Base-by-base conservation (phyloP, 2,113 vertebrate genomes). In the Rhizomys pruinosus region DNA sequence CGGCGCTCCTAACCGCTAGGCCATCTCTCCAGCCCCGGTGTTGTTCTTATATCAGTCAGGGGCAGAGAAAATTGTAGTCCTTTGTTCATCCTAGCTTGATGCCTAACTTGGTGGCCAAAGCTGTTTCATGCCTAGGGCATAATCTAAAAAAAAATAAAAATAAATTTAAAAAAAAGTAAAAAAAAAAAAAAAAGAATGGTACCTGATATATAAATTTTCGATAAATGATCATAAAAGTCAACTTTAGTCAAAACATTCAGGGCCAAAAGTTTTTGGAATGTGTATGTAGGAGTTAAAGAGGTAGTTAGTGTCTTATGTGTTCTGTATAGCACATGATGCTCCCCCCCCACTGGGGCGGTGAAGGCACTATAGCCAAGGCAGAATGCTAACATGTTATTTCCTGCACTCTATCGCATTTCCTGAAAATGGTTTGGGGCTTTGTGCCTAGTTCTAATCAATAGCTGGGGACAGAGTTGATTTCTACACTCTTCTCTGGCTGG, bases 401-500 rank as follows among this genome's bases (percentile, higher is more conserved):
- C 7, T 4, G 23, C 0, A 79, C 39, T 55, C 57, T 69, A n/a
- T 52, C 84, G 74, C 2, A 82, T 5, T 72, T 93, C 59, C 5
- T 59, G 57, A 89, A 73, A 80, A 80, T 78, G 81, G n/a, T 63
- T 27, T 78, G 61, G 66, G 37, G 52, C n/a, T 89, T 57, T 89
- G 39, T 87, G 71, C 68, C 76, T 87, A 63, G 27, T 79, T 95
- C 91, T 96, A 64, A 94, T 39, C 73, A 71, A 92, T 7, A 92
- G 47, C 23, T 89, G 16, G 81, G 16, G 78, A 93, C 5, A 82
- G 42, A 93, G 74, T 0, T 84, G 52, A 91, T 57, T 34, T 91
- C 84, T 86, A 76, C 9, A 73, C 10, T 89, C 59, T 71, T 79
- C 69, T 32, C 17, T 68, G 84, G 76, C 29, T 84, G 81, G 13